A percentile compares a stretch with the other conserved stretches of the same genome.
These are phyloP conservation scores for Struthio camelus DNA, from an alignment of 2,113 vertebrate genomes.

Conservation along the genomic window DNA sequence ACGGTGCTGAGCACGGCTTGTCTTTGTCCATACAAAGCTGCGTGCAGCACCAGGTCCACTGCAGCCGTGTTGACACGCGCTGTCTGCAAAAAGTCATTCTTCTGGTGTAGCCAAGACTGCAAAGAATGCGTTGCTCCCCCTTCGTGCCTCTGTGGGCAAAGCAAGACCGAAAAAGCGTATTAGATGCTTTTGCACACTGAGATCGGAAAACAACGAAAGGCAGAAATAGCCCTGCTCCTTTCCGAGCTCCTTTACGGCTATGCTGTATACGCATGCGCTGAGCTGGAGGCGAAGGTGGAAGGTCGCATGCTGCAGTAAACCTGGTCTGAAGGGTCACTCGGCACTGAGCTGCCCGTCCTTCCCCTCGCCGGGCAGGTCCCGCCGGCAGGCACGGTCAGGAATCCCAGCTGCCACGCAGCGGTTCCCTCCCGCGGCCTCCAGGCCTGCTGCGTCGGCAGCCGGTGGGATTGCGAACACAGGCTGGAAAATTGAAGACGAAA, in stretches of 20 bases:
- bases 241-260: not conserved
- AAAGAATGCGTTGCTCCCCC: not conserved
- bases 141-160: not conserved
- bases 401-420: not conserved
- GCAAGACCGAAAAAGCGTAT: not conserved
- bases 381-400: not conserved
- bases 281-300: not conserved
- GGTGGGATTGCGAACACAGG: fast-evolving
- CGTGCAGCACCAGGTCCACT: not conserved
- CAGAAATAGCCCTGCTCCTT: not conserved
- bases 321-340: not conserved
- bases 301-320: not conserved
- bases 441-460: not conserved
- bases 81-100: constrained; percentile 29
- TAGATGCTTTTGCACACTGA: not conserved
- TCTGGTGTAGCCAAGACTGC: not conserved
- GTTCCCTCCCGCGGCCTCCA: not conserved
- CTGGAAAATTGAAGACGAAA: not conserved
- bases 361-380: not conserved
- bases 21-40: not conserved
- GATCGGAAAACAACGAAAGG: not conserved
- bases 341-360: fast-evolving
- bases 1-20: not conserved
- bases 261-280: too few species aligned
- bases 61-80: not conserved